Base-by-base conservation (phyloP, 2,888 invertebrate genomes). In the Timandra comae region DNA sequence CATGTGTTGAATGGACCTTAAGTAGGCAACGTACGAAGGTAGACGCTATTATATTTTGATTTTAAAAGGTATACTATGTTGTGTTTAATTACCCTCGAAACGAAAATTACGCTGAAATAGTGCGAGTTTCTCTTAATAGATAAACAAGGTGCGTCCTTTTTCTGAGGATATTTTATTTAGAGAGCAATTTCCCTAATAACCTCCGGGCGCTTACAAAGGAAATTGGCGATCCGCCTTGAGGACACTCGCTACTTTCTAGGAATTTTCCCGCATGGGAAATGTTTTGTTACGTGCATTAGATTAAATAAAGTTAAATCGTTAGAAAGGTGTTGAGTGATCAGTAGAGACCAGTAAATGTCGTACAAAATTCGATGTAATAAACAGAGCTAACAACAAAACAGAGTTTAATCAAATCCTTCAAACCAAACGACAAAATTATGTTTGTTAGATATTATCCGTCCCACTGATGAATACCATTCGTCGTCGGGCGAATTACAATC, bases 141-240 rank as follows among this genome's bases (percentile, higher is more conserved):
- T 43, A 53, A 56, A 61, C 52, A 57, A 56, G 46, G 50, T 54
- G 50, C 48, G 43, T 38, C 51, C 54, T 48, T 40, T 52, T 32
- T 38, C 39, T 45, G 39, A 46, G 39, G 45, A 49, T 52, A 58
- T 63, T 65, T 72, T 69, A 67, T 67, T 67, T 67, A 59, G 47
- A 56, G 52, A 56, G 56, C 63, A 67, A 72, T 72, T 69, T 71
- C 63, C 68, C 53, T 66, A 68, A 66, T 66, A 70, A 66, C 64
- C 63, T 63, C 56, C 46, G 41, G 56, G 61, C 60, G 56, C 55
- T 62, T 64, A 59, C 49, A 60, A 60, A 65, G 66, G 64, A 73
- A 73, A 73, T 68, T 67, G 65, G 63, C 52, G 63, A 65, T 62
- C 52, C 53, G 49, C 51, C 46, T 60, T 57, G 53, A 64, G 58